Evolutionary conservation across 2,888 invertebrate species (phyloP).

Genomic region (Limnephilus auricula): DNA sequence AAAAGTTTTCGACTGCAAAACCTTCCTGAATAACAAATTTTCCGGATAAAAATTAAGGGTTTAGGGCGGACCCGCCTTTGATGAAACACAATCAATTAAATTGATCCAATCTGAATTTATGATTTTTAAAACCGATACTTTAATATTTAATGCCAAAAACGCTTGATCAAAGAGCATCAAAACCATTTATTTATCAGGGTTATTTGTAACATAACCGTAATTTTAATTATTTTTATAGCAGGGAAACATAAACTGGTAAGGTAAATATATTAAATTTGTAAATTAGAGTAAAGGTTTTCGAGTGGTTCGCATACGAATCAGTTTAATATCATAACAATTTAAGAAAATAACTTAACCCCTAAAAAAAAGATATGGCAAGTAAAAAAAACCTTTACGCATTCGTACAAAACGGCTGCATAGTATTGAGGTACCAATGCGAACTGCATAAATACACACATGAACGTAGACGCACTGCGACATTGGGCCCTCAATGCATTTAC

Average conservation of each 20-base stretch:
- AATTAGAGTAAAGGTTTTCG: neutral
- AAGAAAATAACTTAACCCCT: no score
- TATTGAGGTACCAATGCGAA: neutral
- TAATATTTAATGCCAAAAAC: no score
- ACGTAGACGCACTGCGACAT: neutral
- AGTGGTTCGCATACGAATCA: neutral
- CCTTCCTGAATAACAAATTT: no score
- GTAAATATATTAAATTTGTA: neutral
- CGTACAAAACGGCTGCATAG: neutral
- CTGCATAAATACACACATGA: neutral
- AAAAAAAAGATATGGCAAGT: neutral
- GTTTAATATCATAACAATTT: neutral
- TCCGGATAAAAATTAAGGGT: no score
- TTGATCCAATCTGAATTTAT: no score
- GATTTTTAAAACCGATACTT: no score
- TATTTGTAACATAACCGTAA: neutral
- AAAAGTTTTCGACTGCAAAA: no score
- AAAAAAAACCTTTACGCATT: neutral
- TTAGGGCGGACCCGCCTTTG: no score
- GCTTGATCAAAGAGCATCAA: no score
- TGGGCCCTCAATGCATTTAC: neutral
- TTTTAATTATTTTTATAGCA: slow-evolving; percentile 12
- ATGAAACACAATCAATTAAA: no score
- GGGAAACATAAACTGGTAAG: neutral
- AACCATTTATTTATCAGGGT: no score